These are phyloP conservation scores for Fulica atra DNA, from an alignment of 2,113 vertebrate genomes.

Conservation along the genomic window DNA sequence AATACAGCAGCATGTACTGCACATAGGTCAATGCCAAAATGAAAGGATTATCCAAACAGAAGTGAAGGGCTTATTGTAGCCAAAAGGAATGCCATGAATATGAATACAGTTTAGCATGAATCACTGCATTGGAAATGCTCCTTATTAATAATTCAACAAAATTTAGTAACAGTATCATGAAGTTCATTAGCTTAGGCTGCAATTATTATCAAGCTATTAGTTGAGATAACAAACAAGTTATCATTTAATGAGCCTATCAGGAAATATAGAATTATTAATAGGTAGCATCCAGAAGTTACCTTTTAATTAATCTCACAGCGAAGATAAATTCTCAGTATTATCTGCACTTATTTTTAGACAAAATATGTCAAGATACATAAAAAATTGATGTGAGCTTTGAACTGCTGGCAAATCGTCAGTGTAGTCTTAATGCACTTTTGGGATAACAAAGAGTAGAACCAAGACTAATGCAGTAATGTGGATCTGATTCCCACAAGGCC, in stretches of 20 bases:
- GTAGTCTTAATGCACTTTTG: background rate
- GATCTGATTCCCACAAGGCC: background rate
- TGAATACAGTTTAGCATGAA: background rate
- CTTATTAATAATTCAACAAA: constrained; percentile 2
- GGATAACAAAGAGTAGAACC: background rate
- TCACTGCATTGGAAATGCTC: background rate
- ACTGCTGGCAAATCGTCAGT: background rate
- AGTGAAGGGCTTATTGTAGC: background rate
- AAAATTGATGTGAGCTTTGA: background rate
- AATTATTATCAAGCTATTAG: background rate
- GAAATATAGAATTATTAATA: background rate
- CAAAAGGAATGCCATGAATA: background rate
- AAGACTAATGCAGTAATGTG: background rate
- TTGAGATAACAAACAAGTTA: background rate
- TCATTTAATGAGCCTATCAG: background rate
- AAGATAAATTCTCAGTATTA: background rate
- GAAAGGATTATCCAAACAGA: background rate
- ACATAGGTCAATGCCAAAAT: accelerated
- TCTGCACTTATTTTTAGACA: background rate
- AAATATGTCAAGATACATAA: background rate
- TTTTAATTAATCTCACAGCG: background rate
- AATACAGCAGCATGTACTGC: background rate
- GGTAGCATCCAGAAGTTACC: background rate
- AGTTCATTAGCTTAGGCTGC: background rate
- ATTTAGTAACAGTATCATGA: background rate